Evolutionary conservation across 2,113 vertebrate genomes (phyloP).

Genomic region (Prunella himalayana): DNA sequence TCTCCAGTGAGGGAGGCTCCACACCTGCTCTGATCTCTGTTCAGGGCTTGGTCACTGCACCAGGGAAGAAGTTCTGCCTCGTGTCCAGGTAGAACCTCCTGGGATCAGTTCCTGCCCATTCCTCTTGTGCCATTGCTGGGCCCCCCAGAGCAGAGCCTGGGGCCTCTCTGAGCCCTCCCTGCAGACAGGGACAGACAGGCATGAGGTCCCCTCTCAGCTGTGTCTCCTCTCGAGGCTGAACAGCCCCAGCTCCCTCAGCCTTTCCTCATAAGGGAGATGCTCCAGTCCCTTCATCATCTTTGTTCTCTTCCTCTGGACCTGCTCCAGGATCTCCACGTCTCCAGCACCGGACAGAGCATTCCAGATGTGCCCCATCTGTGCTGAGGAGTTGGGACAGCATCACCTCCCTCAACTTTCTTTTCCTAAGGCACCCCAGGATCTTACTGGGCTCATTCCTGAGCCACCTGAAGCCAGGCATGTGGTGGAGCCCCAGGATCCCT

Average conservation of each 20-base stretch:
- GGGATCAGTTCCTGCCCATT: background rate
- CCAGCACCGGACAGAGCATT: background rate
- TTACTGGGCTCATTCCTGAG: background rate
- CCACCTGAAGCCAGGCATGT: rapidly evolving
- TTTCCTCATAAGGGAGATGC: background rate
- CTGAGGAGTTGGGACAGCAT: background rate
- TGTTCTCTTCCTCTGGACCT: background rate
- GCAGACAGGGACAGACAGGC: background rate
- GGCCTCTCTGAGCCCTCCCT: background rate
- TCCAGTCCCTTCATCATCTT: background rate
- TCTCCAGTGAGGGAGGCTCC: background rate
- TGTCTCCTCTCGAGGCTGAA: background rate
- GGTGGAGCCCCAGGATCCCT: background rate
- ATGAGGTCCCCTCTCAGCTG: background rate
- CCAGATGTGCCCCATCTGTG: background rate
- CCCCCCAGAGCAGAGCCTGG: background rate
- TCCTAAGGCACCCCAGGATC: background rate
- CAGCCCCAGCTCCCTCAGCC: background rate
- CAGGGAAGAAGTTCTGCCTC: background rate
- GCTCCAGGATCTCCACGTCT: background rate
- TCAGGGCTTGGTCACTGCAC: background rate
- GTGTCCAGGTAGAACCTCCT: background rate
- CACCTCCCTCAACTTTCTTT: background rate
- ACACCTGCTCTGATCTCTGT: background rate
- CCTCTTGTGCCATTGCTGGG: background rate